A percentile compares a stretch with the other conserved stretches of the same genome.
These are phyloP conservation scores for Ceyx cyanopectus DNA, from an alignment of 2,113 vertebrate genomes.

Conservation along the genomic window DNA sequence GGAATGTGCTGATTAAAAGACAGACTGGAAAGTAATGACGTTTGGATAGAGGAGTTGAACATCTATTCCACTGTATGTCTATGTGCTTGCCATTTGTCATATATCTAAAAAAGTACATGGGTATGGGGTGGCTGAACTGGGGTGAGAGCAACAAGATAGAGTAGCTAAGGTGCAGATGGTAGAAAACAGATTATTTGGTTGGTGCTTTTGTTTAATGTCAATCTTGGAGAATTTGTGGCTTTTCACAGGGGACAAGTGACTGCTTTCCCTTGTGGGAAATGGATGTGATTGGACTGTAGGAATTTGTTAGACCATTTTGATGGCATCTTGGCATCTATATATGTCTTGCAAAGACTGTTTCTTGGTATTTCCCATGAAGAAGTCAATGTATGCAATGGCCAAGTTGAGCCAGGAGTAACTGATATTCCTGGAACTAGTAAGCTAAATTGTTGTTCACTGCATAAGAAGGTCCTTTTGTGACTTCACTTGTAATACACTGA, in stretches of 20 bases:
- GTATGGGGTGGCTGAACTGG: not conserved
- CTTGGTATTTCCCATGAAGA: not conserved
- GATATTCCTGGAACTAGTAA: not conserved
- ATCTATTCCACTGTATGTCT: not conserved
- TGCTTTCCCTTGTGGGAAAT: not conserved
- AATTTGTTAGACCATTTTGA: not conserved
- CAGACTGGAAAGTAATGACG: not conserved
- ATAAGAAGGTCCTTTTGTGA: not conserved
- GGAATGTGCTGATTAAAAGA: not conserved
- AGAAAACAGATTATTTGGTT: not conserved
- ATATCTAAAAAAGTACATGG: not conserved
- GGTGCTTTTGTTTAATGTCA: not conserved
- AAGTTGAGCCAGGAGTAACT: not conserved
- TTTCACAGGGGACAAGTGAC: accelerated
- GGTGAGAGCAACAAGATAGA: not conserved
- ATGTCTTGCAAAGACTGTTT: not conserved
- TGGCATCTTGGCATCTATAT: not conserved
- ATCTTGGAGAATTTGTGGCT: not conserved
- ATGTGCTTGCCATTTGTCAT: accelerated
- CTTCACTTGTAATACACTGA: not conserved
- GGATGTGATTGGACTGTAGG: not conserved
- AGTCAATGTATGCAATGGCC: not conserved
- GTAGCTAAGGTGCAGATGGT: not conserved
- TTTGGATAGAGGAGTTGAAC: not conserved
- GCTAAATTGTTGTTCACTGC: accelerated